These are phyloP conservation scores for Gymnoscopelus braueri DNA, from an alignment of 2,797 vertebrate species.

Conservation along the genomic window DNA sequence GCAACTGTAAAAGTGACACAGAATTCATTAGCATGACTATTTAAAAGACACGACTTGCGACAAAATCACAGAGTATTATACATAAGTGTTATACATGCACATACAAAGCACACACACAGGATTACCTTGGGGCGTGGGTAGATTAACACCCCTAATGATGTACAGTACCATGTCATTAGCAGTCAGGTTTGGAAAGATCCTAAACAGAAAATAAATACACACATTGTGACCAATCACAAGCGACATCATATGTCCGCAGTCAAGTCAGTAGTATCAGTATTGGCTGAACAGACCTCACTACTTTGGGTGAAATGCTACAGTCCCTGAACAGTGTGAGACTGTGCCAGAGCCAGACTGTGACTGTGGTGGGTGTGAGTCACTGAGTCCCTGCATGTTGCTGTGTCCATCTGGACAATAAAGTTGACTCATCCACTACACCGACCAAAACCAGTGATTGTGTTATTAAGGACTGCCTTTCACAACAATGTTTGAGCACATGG, in stretches of 20 bases:
- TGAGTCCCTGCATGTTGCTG: slow-evolving; percentile 13
- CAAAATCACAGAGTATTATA: too few species aligned
- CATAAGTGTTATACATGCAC: neutral
- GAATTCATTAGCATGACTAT: slow-evolving; percentile 2
- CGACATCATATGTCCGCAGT: slow-evolving; percentile 15
- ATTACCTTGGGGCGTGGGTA: slow-evolving; percentile 87
- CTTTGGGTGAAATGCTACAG: slow-evolving; percentile 21
- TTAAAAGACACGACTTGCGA: neutral
- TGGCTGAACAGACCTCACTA: slow-evolving; percentile 30
- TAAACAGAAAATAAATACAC: slow-evolving; percentile 52
- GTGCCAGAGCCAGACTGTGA: slow-evolving; percentile 34
- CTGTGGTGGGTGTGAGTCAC: slow-evolving; percentile 54
- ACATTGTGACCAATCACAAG: slow-evolving; percentile 13
- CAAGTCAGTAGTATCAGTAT: slow-evolving; percentile 14
- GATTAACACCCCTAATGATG: slow-evolving; percentile 84
- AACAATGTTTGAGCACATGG: slow-evolving; percentile 17
- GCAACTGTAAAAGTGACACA: neutral
- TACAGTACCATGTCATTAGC: slow-evolving; percentile 86
- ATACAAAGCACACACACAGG: slow-evolving; percentile 23
- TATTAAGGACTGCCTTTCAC: slow-evolving; percentile 9
- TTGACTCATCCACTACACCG: slow-evolving; percentile 42
- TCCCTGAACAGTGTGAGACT: slow-evolving; percentile 38
- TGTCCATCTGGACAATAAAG: slow-evolving; percentile 1
- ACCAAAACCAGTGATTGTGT: slow-evolving; percentile 6
- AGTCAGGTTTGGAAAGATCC: slow-evolving; percentile 83